phyloP scores from a whole-genome alignment of 2,797 vertebrate species.

The Spinus pinus region DNA sequence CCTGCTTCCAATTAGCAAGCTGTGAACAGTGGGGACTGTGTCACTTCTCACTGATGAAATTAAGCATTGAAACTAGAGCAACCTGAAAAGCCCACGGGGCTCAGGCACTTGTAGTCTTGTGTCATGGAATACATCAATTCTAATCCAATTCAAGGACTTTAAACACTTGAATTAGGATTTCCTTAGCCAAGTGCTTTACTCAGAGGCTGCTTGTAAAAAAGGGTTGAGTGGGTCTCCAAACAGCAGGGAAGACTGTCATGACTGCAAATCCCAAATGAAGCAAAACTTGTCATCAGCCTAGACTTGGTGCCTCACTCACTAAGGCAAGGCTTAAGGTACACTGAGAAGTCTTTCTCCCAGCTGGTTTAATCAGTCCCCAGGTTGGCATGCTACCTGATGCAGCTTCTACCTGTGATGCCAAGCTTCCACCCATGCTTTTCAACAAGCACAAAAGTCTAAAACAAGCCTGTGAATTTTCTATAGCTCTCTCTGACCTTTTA shows the following conservation, averaged over 20 bases:
- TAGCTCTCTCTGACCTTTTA: background rate
- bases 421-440: background rate
- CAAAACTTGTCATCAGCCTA: background rate
- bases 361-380: background rate
- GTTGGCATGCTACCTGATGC: background rate
- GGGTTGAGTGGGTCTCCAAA: background rate
- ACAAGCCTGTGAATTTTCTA: background rate
- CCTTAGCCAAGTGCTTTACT: background rate
- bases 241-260: background rate
- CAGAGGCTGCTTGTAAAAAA: background rate
- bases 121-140: background rate
- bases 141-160: background rate
- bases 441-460: background rate
- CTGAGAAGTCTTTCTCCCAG: background rate
- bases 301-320: background rate
- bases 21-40: background rate
- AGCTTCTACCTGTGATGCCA: background rate
- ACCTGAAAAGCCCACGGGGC: background rate
- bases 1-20: background rate
- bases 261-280: background rate
- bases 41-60: background rate
- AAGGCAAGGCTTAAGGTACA: background rate
- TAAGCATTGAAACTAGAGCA: background rate
- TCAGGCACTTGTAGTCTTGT: background rate
- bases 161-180: background rate